Evolutionary conservation across 2,113 vertebrate species (phyloP).

Genomic region (Ciconia boyciana): DNA sequence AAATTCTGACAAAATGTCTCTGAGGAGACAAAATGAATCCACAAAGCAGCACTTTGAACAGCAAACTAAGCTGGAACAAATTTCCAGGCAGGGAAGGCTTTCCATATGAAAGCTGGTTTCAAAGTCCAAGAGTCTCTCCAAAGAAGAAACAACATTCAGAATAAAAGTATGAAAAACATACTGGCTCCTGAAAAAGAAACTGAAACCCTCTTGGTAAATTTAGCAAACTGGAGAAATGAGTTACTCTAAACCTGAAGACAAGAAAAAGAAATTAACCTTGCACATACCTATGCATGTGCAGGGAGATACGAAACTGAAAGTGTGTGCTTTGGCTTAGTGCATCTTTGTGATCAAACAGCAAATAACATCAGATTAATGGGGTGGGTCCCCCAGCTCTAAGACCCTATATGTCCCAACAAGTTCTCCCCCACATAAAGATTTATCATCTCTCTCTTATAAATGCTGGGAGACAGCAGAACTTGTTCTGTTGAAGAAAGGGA

Average conservation of each 20-base stretch:
- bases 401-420: not conserved
- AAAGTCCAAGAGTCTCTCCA: slow-evolving; percentile 19
- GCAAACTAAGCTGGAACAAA: not conserved
- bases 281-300: not conserved
- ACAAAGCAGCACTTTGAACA: not conserved
- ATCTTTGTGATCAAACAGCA: not conserved
- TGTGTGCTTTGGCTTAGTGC: not conserved
- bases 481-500: not conserved
- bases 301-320: not conserved
- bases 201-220: not conserved
- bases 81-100: not conserved
- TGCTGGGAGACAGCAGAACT: not conserved
- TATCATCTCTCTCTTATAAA: not conserved
- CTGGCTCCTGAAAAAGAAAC: slow-evolving; percentile 24
- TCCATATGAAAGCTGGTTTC: not conserved
- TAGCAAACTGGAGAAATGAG: not conserved
- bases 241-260: not conserved
- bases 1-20: slow-evolving; percentile 25
- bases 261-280: not conserved
- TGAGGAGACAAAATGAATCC: not conserved
- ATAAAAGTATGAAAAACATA: not conserved
- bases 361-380: not conserved
- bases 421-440: not conserved
- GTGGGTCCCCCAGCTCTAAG: not conserved
- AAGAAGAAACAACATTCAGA: not conserved